phyloP scores from a whole-genome alignment of 2,888 invertebrate genomes.

The Bursaphelenchus okinawaensis region DNA sequence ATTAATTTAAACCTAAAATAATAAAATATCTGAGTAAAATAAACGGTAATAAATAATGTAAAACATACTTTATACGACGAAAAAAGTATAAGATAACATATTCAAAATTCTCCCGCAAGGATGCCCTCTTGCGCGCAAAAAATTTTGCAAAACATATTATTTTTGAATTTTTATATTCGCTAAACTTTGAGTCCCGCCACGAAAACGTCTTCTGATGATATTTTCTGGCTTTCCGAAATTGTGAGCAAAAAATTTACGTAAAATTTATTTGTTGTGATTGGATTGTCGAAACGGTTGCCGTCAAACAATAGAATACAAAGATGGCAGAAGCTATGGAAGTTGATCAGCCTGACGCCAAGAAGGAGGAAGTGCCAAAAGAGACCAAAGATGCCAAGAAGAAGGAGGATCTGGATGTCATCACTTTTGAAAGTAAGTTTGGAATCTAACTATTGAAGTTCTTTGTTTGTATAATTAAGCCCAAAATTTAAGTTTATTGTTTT shows the following conservation, averaged over 20 bases:
- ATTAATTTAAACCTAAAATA: too few relatives aligned
- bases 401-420: conserved; percentile 31
- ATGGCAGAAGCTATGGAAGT: conserved; percentile 47
- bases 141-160: too few relatives aligned
- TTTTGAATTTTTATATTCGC: too few relatives aligned
- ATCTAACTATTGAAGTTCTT: background rate
- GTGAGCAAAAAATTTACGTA: background rate
- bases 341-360: conserved; percentile 29
- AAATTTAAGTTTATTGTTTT: conserved; percentile 19
- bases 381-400: conserved; percentile 26
- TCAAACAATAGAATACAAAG: background rate
- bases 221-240: background rate
- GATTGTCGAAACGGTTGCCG: background rate
- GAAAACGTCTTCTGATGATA: background rate
- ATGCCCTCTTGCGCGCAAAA: too few relatives aligned
- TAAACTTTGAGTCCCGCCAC: background rate
- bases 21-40: too few relatives aligned
- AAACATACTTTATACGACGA: too few relatives aligned
- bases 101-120: too few relatives aligned
- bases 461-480: background rate
- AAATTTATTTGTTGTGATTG: background rate
- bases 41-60: too few relatives aligned
- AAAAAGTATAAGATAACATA: too few relatives aligned
- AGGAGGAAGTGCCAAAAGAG: conserved; percentile 23
- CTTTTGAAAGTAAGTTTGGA: conserved; percentile 32